Conservation (phyloP, 2,888 invertebrate genomes). For the Heliconius erato region DNA sequence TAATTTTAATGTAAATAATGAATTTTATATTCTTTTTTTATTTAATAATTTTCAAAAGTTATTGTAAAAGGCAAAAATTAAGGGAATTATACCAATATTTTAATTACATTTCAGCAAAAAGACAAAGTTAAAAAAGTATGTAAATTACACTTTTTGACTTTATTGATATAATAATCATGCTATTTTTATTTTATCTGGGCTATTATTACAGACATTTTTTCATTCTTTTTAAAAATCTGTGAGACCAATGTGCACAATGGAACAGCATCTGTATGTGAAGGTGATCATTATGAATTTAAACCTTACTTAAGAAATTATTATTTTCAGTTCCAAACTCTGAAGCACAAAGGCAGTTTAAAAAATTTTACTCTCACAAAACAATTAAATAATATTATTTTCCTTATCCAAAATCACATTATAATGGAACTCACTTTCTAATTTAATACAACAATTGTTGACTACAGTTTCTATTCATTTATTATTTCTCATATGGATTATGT, state of each 20-base stretch:
- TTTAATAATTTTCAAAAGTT: too few relatives aligned
- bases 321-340: not conserved
- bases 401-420: not conserved
- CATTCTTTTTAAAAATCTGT: not conserved
- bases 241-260: too few relatives aligned
- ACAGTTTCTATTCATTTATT: not conserved
- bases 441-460: not conserved
- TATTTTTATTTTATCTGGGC: conserved; percentile 1
- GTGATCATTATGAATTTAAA: too few relatives aligned
- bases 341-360: not conserved
- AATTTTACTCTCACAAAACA: not conserved
- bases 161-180: not conserved
- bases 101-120: not conserved
- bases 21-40: too few relatives aligned
- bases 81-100: not conserved
- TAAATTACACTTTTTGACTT: not conserved
- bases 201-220: not conserved
- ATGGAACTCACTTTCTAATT: not conserved
- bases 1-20: too few relatives aligned
- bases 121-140: too few relatives aligned
- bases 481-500: not conserved
- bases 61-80: too few relatives aligned
- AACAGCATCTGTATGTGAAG: too few relatives aligned
- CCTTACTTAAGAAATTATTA: too few relatives aligned
- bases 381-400: conserved; percentile 5